Base-by-base conservation (phyloP, 2,113 vertebrate species). In the Gadus macrocephalus region DNA sequence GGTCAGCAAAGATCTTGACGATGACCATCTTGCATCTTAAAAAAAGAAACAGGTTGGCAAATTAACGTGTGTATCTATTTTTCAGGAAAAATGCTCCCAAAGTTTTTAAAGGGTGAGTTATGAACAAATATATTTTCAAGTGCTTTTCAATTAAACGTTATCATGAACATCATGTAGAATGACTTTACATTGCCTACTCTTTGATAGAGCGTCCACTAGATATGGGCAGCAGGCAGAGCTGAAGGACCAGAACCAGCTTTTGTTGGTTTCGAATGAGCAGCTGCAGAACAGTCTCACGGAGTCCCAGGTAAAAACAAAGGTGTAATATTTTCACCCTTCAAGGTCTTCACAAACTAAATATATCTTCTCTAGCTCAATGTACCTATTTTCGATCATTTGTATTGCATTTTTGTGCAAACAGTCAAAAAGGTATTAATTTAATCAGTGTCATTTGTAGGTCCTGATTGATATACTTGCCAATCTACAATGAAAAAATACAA, bases 221-320 rank as follows among this genome's bases (percentile, higher is more conserved):
- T 83, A 85, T 31, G 90, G 88, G 1, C 82, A 83, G 27, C 87
- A 90, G 62, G 78, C 80, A 20, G 90, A 91, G 49, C 77, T 90
- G 1, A 88, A 77, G 66, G 88, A 90, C 60, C 90, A 91, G 68
- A 91, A 92, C 67, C 87, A 84, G 17, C 72, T 84, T 65, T 74
- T 92, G 78, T 61, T 72, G 16, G 67, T 60, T 12, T 70, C 67
- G 17, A 93, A 92, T 20, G 87, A 83, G 71, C 85, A 90, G 65
- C 84, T 92, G 61, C 84, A 89, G 60, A 91, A 79, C 77, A 86
- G 84, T 65, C 78, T 92, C n/a, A 72, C 79, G n/a, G 81, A 91
- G 58, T 83, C 83, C 5, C 86, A 89, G 89, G 92, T 90, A 65
- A n/a, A 66, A 14, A 35, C 42, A 49, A 49, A 49, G 1, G 12